These are phyloP conservation scores for Dermolepida albohirtum DNA, from an alignment of 2,888 invertebrate species.

Conservation along the genomic window DNA sequence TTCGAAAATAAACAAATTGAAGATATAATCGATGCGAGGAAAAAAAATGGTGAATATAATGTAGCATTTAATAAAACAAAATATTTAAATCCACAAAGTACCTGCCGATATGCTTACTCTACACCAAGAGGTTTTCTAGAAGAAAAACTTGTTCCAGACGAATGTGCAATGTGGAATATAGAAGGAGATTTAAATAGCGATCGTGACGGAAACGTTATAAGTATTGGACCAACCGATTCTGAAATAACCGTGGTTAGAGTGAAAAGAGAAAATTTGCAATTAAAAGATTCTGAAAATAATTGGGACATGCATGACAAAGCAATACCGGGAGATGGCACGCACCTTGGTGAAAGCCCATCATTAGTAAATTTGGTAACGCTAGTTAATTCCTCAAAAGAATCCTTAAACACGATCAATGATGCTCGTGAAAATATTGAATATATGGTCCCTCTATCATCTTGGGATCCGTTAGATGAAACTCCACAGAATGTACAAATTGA, in stretches of 20 bases:
- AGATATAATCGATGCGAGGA: conserved; percentile 62
- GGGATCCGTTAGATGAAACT: conserved; percentile 63
- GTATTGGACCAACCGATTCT: conserved; percentile 70
- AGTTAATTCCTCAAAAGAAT: conserved; percentile 61
- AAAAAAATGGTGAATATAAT: conserved; percentile 61
- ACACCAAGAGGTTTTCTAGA: conserved; percentile 46
- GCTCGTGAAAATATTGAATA: conserved; percentile 65
- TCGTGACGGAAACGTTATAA: conserved; percentile 47
- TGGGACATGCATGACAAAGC: conserved; percentile 66
- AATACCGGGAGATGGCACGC: conserved; percentile 70
- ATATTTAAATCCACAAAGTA: conserved; percentile 47
- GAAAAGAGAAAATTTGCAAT: conserved; percentile 61
- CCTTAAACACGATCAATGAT: conserved; percentile 53
- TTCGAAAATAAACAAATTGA: conserved; percentile 54
- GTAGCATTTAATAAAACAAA: conserved; percentile 51
- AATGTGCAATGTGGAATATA: conserved; percentile 50
- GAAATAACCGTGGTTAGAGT: conserved; percentile 71
- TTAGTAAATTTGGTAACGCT: conserved; percentile 72
- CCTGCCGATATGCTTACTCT: conserved; percentile 55
- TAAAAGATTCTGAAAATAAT: conserved; percentile 60
- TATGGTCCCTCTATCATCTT: conserved; percentile 70
- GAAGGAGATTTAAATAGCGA: conserved; percentile 52
- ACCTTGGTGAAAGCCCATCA: conserved; percentile 70
- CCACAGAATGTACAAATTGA: conserved; percentile 33
- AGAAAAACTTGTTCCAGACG: conserved; percentile 49